These are phyloP conservation scores for Mystacides longicornis DNA, from an alignment of 2,888 invertebrate genomes.

Conservation along the genomic window DNA sequence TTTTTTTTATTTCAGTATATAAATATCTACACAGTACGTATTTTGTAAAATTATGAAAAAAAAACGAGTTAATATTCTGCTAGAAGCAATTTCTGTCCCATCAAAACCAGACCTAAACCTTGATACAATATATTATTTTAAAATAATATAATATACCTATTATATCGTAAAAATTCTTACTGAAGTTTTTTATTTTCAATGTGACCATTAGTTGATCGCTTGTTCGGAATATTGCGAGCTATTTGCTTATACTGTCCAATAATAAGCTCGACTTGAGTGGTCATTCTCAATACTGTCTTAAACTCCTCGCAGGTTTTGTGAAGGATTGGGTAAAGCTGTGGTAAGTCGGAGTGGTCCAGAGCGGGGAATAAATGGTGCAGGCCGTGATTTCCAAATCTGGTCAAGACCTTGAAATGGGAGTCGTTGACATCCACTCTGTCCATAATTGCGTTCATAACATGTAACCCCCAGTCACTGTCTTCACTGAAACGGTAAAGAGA, in stretches of 20 bases:
- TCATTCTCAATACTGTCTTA: slow-evolving; percentile 42
- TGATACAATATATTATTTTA: too few species aligned
- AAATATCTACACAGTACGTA: too few species aligned
- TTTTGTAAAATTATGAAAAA: too few species aligned
- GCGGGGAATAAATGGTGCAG: slow-evolving; percentile 75
- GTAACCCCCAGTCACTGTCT: slow-evolving; percentile 65
- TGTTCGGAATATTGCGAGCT: slow-evolving; percentile 24
- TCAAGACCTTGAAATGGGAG: slow-evolving; percentile 56
- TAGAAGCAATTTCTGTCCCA: too few species aligned
- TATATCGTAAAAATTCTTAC: too few species aligned
- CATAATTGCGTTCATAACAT: slow-evolving; percentile 64
- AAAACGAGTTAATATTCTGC: too few species aligned
- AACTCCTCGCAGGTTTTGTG: slow-evolving; percentile 45
- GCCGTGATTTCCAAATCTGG: slow-evolving; percentile 66
- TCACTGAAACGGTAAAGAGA: slow-evolving; percentile 22
- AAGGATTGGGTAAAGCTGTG: slow-evolving; percentile 51
- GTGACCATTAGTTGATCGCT: too few species aligned
- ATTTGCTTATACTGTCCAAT: slow-evolving; percentile 61
- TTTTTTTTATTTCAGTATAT: too few species aligned
- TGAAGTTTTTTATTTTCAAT: too few species aligned
- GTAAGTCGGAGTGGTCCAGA: slow-evolving; percentile 62
- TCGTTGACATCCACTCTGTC: slow-evolving; percentile 61
- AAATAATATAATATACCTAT: too few species aligned
- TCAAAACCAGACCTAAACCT: too few species aligned
- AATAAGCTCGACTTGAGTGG: slow-evolving; percentile 53